phyloP scores from a whole-genome alignment of 37 sponge, comb jelly and placozoan species.

The Halichondria panicea region DNA sequence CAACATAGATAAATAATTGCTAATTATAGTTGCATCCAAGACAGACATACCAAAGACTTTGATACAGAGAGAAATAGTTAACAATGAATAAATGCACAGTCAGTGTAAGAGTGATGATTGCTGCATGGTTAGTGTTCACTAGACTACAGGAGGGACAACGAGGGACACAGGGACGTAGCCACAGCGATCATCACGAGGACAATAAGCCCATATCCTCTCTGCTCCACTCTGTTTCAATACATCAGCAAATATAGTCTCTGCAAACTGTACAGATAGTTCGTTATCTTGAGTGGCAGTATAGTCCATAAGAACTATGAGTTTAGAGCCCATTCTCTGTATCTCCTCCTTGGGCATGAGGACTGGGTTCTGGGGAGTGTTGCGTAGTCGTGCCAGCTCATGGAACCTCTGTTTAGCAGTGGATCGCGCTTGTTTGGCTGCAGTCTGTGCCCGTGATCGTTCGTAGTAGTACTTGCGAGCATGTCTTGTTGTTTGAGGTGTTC shows the following conservation, averaged over 20 bases:
- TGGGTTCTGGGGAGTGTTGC: slow-evolving; percentile 58
- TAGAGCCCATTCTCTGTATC: slow-evolving; percentile 64
- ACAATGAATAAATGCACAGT: no score
- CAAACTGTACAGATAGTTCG: slow-evolving; percentile 67
- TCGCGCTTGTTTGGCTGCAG: slow-evolving; percentile 42
- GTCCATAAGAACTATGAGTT: slow-evolving; percentile 75
- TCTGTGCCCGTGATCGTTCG: slow-evolving; percentile 17
- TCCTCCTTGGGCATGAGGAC: slow-evolving; percentile 71
- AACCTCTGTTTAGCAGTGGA: slow-evolving; percentile 69
- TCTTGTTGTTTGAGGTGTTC: background rate
- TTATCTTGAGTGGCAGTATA: slow-evolving; percentile 67
- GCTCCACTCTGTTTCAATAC: slow-evolving; percentile 65
- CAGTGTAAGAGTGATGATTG: no score
- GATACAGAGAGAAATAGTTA: no score
- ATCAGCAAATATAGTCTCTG: slow-evolving; percentile 71
- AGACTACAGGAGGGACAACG: slow-evolving; percentile 71
- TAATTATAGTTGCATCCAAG: no score
- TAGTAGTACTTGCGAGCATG: slow-evolving; percentile 39
- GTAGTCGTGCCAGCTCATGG: slow-evolving; percentile 61
- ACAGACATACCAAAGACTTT: no score
- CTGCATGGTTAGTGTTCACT: no score
- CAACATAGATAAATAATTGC: no score
- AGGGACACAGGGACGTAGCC: slow-evolving; percentile 73
- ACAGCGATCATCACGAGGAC: slow-evolving; percentile 51
- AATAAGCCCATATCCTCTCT: slow-evolving; percentile 79